These are phyloP conservation scores for Henricia sp. DNA, from an alignment of 53 echinoderm and acorn worm species.

Conservation along the genomic window DNA sequence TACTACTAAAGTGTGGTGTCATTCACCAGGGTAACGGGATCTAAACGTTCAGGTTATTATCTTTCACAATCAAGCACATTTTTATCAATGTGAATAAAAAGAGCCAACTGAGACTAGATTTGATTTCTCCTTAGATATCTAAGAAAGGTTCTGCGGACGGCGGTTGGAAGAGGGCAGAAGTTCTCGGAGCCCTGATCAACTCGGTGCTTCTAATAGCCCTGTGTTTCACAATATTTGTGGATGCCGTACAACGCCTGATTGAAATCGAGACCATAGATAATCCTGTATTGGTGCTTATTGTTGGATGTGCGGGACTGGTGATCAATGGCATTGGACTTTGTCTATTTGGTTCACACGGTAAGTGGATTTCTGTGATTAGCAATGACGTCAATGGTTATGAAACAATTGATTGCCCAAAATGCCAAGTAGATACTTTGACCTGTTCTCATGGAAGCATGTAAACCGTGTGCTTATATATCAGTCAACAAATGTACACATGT, in stretches of 20 bases:
- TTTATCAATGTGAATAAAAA: too few relatives aligned
- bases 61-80: too few relatives aligned
- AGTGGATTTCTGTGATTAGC: constrained; percentile 6
- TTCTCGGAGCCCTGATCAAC: constrained; percentile 86
- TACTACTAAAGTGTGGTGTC: too few relatives aligned
- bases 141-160: constrained; percentile 72
- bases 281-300: constrained; percentile 71
- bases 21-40: too few relatives aligned
- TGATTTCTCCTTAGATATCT: constrained; percentile 73
- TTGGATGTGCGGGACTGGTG: constrained; percentile 76
- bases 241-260: constrained; percentile 75
- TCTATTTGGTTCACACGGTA: constrained; percentile 84
- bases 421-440: too few relatives aligned
- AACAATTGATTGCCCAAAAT: background rate
- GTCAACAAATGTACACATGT: too few relatives aligned
- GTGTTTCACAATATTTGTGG: constrained; percentile 89
- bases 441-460: too few relatives aligned
- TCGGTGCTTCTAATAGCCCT: constrained; percentile 86
- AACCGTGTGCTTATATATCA: too few relatives aligned
- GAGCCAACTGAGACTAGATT: too few relatives aligned
- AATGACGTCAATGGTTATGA: background rate
- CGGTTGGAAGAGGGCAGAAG: constrained; percentile 90
- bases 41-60: too few relatives aligned
- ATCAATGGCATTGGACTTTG: constrained; percentile 75
- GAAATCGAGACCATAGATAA: constrained; percentile 66